Evolutionary conservation across 2,797 vertebrate species (phyloP).

Genomic region (Myotis daubentonii): DNA sequence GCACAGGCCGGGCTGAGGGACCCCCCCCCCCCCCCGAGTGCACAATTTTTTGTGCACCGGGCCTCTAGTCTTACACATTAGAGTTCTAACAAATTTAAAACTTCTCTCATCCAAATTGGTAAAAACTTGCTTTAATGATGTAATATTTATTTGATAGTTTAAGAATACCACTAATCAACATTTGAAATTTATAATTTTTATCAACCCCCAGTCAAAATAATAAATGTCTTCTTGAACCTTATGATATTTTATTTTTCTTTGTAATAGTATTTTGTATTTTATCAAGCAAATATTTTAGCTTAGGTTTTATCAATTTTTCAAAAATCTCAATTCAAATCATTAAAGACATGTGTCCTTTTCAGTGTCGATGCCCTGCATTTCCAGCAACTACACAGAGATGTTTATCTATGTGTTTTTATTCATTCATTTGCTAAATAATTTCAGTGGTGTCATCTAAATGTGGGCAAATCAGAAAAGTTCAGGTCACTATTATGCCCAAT

Average conservation of each 20-base stretch:
- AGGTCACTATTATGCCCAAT: conserved; percentile 52
- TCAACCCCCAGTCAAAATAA: background rate
- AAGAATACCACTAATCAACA: background rate
- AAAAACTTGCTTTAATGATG: conserved; percentile 1
- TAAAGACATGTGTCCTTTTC: background rate
- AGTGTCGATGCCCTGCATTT: background rate
- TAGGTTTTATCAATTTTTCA: background rate
- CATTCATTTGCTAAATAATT: conserved; percentile 65
- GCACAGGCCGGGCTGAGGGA: too few species aligned
- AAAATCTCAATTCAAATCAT: conserved; percentile 25
- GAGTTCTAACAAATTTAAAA: background rate
- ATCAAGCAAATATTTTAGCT: background rate
- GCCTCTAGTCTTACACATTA: background rate
- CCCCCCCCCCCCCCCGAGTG: too few species aligned
- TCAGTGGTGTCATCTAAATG: conserved; percentile 58
- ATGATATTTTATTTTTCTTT: background rate
- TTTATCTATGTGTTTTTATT: conserved; percentile 61
- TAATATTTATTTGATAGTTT: background rate
- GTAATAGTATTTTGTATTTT: background rate
- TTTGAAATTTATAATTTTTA: conserved; percentile 42
- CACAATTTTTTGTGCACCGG: too few species aligned
- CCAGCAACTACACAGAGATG: background rate
- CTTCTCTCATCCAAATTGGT: background rate
- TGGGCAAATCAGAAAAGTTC: conserved; percentile 62
- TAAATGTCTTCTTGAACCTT: background rate